Evolutionary conservation across 2,888 invertebrate genomes (phyloP).

Genomic region (Ypsolopha scabrella): DNA sequence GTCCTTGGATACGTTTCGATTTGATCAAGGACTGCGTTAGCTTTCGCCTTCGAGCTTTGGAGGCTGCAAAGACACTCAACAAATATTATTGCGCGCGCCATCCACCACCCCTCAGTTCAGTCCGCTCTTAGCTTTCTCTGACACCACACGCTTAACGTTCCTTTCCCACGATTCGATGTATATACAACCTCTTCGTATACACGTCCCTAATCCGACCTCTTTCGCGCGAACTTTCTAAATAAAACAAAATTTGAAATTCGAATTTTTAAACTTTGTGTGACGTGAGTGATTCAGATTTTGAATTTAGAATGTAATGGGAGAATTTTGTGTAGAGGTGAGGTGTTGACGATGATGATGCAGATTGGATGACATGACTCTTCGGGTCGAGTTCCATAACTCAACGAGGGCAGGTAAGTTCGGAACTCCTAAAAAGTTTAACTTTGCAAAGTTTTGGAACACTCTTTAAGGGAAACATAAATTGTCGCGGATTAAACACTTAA

Average conservation of each 20-base stretch:
- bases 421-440: not conserved
- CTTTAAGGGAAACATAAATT: not conserved
- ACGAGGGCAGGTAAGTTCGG: not conserved
- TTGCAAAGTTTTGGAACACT: conserved; percentile 6
- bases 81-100: conserved; percentile 63
- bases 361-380: conserved; percentile 17
- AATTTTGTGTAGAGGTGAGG: conserved; percentile 8
- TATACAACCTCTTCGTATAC: conserved; percentile 9
- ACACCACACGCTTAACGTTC: conserved; percentile 27
- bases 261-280: conserved; percentile 2
- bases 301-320: conserved; percentile 18
- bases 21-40: too few relatives aligned
- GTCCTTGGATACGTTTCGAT: too few relatives aligned
- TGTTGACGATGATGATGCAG: conserved; percentile 35
- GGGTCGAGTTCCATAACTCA: not conserved
- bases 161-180: conserved; percentile 9
- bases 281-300: conserved; percentile 11
- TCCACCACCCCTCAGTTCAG: conserved; percentile 30
- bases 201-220: not conserved
- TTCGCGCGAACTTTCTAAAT: not conserved
- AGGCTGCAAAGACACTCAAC: conserved; percentile 17
- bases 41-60: not conserved
- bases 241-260: conserved; percentile 9
- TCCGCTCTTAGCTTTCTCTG: conserved; percentile 14
- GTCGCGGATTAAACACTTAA: too few relatives aligned